Conservation (phyloP, 2,113 vertebrate species). For the Aegotheles bennettii region DNA sequence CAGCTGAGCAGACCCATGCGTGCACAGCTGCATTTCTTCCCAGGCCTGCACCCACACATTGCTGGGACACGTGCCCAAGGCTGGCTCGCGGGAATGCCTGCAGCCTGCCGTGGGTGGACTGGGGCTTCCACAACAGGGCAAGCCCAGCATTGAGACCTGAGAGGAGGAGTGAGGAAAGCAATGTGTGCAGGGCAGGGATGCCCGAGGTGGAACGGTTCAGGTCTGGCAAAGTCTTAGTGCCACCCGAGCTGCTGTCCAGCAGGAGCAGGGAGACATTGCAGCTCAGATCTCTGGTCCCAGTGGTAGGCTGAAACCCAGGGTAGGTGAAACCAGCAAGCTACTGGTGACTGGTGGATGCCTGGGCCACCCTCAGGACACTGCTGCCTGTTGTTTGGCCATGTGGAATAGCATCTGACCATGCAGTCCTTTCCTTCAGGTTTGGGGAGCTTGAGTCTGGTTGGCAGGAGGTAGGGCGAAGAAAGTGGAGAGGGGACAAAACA, state of each 20-base stretch:
- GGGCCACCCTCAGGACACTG: neutral
- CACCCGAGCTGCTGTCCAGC: neutral
- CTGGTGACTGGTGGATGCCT: accelerated
- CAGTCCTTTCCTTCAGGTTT: neutral
- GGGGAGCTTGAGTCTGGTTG: neutral
- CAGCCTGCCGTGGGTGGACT: neutral
- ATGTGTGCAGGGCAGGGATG: accelerated
- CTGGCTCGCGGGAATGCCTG: accelerated
- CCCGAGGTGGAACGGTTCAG: too few relatives aligned
- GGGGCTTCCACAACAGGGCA: neutral
- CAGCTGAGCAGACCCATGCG: neutral
- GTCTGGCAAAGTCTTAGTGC: neutral
- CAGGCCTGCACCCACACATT: neutral
- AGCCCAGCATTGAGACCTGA: neutral
- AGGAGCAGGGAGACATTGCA: neutral
- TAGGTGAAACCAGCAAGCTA: neutral
- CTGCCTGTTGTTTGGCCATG: neutral
- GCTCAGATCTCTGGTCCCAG: neutral
- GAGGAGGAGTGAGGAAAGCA: neutral
- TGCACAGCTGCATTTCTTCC: neutral
- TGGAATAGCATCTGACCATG: neutral
- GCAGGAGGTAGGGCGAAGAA: neutral
- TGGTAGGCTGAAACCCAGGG: neutral
- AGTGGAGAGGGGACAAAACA: neutral
- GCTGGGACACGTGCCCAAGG: neutral